Evolutionary conservation across 2,888 invertebrate genomes (phyloP).

Genomic region (Yponomeuta cagnagella): DNA sequence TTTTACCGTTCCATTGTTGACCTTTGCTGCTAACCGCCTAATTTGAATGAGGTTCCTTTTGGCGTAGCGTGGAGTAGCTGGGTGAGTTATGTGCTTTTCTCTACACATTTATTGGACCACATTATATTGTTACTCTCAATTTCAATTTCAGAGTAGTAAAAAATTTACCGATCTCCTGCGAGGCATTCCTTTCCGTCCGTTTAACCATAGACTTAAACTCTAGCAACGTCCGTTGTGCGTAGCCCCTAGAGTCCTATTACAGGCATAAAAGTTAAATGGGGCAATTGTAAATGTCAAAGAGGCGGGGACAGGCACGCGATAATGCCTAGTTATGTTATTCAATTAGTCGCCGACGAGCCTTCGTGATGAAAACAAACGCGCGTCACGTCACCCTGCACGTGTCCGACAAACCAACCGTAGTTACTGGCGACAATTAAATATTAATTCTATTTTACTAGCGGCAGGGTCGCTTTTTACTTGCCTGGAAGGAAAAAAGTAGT

Average conservation of each 20-base stretch:
- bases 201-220: too few species aligned
- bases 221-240: too few species aligned
- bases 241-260: neutral
- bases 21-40: constrained; percentile 2
- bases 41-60: neutral
- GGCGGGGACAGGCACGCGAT: constrained; percentile 31
- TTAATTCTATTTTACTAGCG: neutral
- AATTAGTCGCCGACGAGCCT: constrained; percentile 36
- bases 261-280: constrained; percentile 25
- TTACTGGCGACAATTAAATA: neutral
- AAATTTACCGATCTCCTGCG: too few species aligned
- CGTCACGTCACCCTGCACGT: constrained; percentile 29
- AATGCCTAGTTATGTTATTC: constrained; percentile 35
- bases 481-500: too few species aligned
- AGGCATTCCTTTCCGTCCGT: too few species aligned
- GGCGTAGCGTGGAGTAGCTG: neutral
- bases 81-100: neutral
- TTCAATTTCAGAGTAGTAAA: too few species aligned
- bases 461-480: neutral
- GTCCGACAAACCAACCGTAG: constrained; percentile 20
- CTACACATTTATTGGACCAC: neutral
- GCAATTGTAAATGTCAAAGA: constrained; percentile 37
- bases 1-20: constrained; percentile 16
- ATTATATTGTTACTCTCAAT: too few species aligned
- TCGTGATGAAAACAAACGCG: constrained; percentile 32